Base-by-base conservation (phyloP, 2,888 invertebrate genomes). In the Dugesia japonica region DNA sequence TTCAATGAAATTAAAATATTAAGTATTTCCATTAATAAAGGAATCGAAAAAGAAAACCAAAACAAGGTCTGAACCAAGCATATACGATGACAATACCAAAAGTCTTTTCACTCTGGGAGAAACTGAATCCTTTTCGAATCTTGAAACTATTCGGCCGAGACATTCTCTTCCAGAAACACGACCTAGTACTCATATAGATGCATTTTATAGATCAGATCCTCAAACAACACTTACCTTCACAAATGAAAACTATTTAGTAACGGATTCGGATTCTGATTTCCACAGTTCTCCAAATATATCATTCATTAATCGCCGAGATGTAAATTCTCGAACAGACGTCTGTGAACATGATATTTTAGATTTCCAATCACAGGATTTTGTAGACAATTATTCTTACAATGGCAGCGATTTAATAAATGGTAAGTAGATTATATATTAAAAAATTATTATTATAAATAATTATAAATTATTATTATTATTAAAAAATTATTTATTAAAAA, bases 151-250 rank as follows among this genome's bases (percentile, higher is more conserved):
- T 56, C 56, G 56, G 1, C 56, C 56, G 7, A 56, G 56, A 56
- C 56, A 56, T 56, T 56, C 56, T 56, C 56, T 56, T 56, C 56
- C 56, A 56, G 56, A 56, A 56, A 56, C 56, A 4, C n/a, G 56
- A 56, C 9, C 9, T 9, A 56, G 56, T 56, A 20, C 56, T 56
- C 56, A 56, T 56, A 7, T 56, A 20, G 56, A 56, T 4, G 4
- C 56, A 56, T 56, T 56, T n/a, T 56, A 56, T 56, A 4, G 56
- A 56, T 56, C 56, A 56, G 56, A 56, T 56, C 56, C 56, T 56
- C 56, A 56, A 56, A 20, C 56, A 13, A 13, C n/a, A 20, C 56
- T 20, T 56, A 4, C 20, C 4, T 56, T 13, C 17, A 9, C 56
- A 1, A 56, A 56, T 56, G 56, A 56, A 4, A 56, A 56, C 23